Conservation (phyloP, 2,888 invertebrate genomes). For the Escarpia spicata region DNA sequence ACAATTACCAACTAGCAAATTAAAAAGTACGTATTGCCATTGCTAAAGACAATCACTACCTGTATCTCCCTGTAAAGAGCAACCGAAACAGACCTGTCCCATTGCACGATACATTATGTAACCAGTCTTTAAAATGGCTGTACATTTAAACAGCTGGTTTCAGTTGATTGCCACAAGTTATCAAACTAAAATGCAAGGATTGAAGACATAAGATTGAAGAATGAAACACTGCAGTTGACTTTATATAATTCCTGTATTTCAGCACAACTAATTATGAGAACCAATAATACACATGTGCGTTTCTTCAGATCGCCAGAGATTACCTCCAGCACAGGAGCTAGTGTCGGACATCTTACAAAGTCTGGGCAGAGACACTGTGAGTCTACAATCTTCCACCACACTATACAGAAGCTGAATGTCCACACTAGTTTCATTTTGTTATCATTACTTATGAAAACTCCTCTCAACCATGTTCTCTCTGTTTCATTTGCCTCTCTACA, state of each 20-base stretch:
- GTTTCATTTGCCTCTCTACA: background rate
- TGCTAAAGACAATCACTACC: too few species aligned
- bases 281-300: background rate
- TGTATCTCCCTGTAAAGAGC: too few species aligned
- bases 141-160: too few species aligned
- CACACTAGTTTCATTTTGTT: background rate
- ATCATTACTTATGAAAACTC: background rate
- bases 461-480: background rate
- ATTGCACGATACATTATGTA: too few species aligned
- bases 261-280: background rate
- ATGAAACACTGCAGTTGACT: too few species aligned
- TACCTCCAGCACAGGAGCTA: background rate
- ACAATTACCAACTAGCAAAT: too few species aligned
- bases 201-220: too few species aligned
- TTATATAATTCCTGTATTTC: background rate
- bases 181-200: background rate
- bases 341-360: background rate
- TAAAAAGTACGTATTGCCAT: too few species aligned
- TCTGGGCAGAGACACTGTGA: background rate
- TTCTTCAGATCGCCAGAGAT: background rate
- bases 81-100: too few species aligned
- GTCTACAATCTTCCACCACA: background rate
- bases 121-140: too few species aligned
- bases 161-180: too few species aligned
- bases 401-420: background rate